A percentile compares a stretch with the other conserved stretches of the same genome.
These are phyloP conservation scores for Capitella teleta DNA, from an alignment of 1,140 invertebrate species.

Conservation along the genomic window DNA sequence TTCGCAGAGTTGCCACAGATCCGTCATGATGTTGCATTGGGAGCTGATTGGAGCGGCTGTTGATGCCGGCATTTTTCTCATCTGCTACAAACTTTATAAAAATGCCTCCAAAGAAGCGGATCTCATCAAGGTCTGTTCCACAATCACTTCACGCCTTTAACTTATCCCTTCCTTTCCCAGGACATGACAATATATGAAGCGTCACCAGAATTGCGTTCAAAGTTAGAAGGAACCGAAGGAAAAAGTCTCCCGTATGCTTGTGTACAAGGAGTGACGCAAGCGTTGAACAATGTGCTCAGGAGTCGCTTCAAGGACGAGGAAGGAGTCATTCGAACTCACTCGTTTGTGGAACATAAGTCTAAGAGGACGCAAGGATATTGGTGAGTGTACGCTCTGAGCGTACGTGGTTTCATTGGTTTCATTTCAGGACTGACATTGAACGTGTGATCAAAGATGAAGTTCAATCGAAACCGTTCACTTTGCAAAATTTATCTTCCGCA, in stretches of 20 bases:
- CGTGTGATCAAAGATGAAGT: constrained; percentile 20
- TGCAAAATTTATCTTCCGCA: constrained; percentile 7
- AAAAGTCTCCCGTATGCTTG: constrained; percentile 25
- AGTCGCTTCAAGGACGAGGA: constrained; percentile 17
- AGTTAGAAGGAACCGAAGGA: no score
- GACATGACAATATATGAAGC: no score
- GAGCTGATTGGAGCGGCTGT: not conserved
- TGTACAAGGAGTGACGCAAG: constrained; percentile 21
- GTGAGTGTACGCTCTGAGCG: constrained; percentile 14
- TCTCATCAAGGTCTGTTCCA: constrained; percentile 10
- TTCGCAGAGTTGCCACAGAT: no score
- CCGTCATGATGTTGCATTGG: constrained; percentile 2
- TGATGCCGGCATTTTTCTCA: constrained; percentile 1
- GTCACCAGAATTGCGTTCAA: no score
- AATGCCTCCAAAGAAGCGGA: not conserved
- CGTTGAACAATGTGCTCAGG: constrained; percentile 14
- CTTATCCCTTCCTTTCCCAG: no score
- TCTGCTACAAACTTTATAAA: constrained; percentile 10
- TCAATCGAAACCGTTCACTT: constrained; percentile 23
- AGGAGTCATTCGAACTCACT: constrained; percentile 24
- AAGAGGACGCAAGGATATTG: constrained; percentile 25
- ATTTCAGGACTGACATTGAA: constrained; percentile 27
- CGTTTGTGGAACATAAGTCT: constrained; percentile 24
- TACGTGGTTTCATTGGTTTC: not conserved
- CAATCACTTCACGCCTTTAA: no score